Conservation (phyloP, 2,888 invertebrate species). For the Erynnis tages region DNA sequence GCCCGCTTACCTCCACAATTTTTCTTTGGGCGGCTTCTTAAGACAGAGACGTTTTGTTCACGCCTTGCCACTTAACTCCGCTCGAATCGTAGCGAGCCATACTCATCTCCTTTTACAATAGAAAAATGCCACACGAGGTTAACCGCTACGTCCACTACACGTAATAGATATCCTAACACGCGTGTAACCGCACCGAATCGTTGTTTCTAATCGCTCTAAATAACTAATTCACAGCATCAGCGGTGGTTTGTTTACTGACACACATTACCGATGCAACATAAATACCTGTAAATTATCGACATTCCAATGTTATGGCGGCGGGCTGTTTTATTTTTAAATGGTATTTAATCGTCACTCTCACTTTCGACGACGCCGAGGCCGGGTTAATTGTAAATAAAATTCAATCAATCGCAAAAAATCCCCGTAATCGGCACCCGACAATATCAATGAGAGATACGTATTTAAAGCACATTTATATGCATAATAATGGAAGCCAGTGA, state of each 20-base stretch:
- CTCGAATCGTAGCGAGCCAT: conserved; percentile 1
- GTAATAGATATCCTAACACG: conserved; percentile 16
- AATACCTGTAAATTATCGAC: conserved; percentile 50
- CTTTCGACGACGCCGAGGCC: conserved; percentile 66
- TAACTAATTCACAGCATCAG: conserved; percentile 26
- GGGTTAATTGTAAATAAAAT: conserved; percentile 81
- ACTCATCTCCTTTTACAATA: neutral
- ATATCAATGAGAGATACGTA: conserved; percentile 69
- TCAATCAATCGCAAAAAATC: conserved; percentile 79
- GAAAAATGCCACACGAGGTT: neutral
- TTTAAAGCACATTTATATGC: conserved; percentile 48
- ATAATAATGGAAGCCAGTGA: conserved; percentile 43
- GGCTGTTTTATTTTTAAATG: conserved; percentile 80
- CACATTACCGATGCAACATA: conserved; percentile 35
- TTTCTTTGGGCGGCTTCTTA: conserved; percentile 72
- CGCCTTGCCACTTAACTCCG: conserved; percentile 45
- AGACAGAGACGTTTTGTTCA: conserved; percentile 53
- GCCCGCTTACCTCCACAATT: conserved; percentile 53
- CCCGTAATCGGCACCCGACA: conserved; percentile 70
- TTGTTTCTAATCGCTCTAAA: conserved; percentile 30
- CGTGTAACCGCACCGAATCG: conserved; percentile 15
- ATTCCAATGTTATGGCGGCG: conserved; percentile 62
- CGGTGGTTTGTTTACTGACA: conserved; percentile 31
- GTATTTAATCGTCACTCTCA: conserved; percentile 78
- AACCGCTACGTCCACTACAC: conserved; percentile 12